Evolutionary conservation across 2,888 invertebrate species (phyloP).

Genomic region (Aleiodes alternator): DNA sequence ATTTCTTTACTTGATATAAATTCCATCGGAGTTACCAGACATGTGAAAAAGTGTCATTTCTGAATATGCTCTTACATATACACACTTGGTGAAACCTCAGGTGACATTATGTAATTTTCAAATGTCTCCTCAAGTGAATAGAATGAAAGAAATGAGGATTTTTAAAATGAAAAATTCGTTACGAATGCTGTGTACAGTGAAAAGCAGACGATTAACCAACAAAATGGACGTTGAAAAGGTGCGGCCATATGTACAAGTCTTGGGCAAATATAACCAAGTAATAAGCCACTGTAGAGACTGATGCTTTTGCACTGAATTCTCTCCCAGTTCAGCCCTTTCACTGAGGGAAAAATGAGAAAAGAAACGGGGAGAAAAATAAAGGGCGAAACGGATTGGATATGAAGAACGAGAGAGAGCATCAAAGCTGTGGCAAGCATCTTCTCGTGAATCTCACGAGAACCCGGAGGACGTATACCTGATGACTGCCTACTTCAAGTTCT

Average conservation of each 20-base stretch:
- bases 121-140: background rate
- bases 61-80: slow-evolving; percentile 1
- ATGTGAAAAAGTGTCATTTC: too few species aligned
- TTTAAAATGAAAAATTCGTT: background rate
- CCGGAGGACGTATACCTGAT: slow-evolving; percentile 23
- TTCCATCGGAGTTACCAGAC: slow-evolving; percentile 32
- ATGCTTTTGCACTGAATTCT: slow-evolving; percentile 30
- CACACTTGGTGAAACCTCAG: background rate
- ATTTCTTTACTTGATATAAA: slow-evolving; percentile 34
- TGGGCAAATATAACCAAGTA: slow-evolving; percentile 43
- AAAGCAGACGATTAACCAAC: slow-evolving; percentile 26
- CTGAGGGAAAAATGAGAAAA: background rate
- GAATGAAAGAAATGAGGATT: background rate
- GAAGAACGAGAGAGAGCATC: slow-evolving; percentile 33
- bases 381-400: slow-evolving; percentile 18
- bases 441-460: background rate
- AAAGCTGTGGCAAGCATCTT: slow-evolving; percentile 18
- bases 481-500: slow-evolving; percentile 43
- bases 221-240: slow-evolving; percentile 2
- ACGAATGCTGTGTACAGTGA: slow-evolving; percentile 10
- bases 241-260: slow-evolving; percentile 16
- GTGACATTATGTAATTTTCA: background rate
- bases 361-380: too few species aligned
- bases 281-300: slow-evolving; percentile 25
- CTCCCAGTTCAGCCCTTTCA: background rate